Conservation (phyloP, 2,797 vertebrate species). For the Phrynocephalus forsythii region DNA sequence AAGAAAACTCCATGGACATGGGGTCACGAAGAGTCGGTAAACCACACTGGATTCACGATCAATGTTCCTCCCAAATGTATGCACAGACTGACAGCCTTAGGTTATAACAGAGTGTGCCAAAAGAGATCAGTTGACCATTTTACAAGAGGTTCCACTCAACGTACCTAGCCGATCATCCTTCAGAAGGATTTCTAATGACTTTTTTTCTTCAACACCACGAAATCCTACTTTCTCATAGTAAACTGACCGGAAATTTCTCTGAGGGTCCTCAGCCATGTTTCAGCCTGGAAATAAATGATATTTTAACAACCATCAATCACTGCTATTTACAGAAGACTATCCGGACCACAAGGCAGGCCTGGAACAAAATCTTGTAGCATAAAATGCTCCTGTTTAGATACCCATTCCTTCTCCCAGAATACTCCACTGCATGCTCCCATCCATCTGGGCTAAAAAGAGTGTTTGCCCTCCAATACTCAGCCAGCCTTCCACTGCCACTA, state of each 20-base stretch:
- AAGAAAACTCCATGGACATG: no score
- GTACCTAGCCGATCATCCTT: conserved; percentile 94
- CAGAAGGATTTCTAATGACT: conserved; percentile 94
- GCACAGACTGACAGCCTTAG: neutral
- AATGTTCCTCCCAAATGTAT: neutral
- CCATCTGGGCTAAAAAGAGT: no score
- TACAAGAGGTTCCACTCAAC: neutral
- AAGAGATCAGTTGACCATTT: neutral
- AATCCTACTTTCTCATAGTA: conserved; percentile 99
- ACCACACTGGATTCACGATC: neutral
- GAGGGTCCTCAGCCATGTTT: conserved; percentile 93
- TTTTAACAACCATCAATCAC: neutral
- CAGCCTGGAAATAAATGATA: conserved; percentile 49
- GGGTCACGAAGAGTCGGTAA: neutral
- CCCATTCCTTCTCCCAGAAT: neutral
- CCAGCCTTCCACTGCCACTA: no score
- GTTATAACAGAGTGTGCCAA: neutral
- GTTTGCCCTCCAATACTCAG: neutral
- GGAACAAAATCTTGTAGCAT: neutral
- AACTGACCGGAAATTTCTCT: conserved; percentile 96
- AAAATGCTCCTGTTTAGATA: neutral
- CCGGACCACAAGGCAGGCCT: neutral
- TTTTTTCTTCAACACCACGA: conserved; percentile 98
- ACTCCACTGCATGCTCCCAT: neutral
- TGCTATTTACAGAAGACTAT: neutral